A percentile compares a stretch with the other conserved stretches of the same genome.
phyloP scores from a whole-genome alignment of 2,113 vertebrate genomes.

The Pollimyrus isidori region DNA sequence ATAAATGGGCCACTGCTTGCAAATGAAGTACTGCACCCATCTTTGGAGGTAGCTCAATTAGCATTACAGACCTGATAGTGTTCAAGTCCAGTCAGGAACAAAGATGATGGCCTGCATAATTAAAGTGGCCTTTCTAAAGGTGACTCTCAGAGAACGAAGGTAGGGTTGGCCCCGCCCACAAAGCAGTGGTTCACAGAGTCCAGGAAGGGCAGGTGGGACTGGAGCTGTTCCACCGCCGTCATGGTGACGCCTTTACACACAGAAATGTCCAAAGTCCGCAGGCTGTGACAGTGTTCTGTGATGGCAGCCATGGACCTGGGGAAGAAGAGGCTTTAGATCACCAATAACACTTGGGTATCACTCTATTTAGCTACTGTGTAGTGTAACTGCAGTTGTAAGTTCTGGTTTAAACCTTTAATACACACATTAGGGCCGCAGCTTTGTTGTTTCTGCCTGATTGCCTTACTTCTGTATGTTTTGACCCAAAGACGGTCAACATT shows the following conservation, averaged over 20 bases:
- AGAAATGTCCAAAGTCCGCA: constrained; percentile 67
- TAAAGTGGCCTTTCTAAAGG: neutral
- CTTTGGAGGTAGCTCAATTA: neutral
- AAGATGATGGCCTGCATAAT: neutral
- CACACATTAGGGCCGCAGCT: neutral
- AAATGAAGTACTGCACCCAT: neutral
- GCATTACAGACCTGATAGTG: neutral
- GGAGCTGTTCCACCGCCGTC: constrained; percentile 55
- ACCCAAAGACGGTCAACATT: neutral
- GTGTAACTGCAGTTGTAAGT: neutral
- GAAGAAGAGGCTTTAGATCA: neutral
- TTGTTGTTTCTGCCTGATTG: neutral
- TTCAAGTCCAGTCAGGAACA: neutral
- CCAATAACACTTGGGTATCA: neutral
- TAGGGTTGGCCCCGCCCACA: constrained; percentile 54
- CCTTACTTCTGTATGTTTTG: neutral
- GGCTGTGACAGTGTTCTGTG: constrained; percentile 55
- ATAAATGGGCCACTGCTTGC: neutral
- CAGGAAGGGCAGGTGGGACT: constrained; percentile 61
- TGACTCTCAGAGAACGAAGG: constrained; percentile 35
- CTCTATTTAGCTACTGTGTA: neutral
- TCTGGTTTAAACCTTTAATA: neutral
- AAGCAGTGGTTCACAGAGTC: constrained; percentile 61
- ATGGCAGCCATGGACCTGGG: constrained; percentile 61
- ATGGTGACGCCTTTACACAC: constrained; percentile 63